These are phyloP conservation scores for Thermophis baileyi DNA, from an alignment of 2,113 vertebrate genomes.

Conservation along the genomic window DNA sequence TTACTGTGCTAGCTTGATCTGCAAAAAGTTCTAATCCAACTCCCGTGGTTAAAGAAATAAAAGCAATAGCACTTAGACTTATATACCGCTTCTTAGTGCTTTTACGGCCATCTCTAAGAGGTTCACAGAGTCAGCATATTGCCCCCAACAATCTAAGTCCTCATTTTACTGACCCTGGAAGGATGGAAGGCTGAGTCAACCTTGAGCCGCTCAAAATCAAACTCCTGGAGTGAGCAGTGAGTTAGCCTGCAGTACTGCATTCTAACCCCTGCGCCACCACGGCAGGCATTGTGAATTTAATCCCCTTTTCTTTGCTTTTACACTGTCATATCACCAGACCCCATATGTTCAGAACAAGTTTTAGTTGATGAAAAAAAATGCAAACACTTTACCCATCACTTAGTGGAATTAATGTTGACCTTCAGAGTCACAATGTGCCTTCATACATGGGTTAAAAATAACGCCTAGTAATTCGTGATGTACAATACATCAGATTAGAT, in stretches of 20 bases:
- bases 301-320: background rate
- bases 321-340: background rate
- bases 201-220: no score
- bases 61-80: background rate
- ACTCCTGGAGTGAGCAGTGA: no score
- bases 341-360: background rate
- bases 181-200: no score
- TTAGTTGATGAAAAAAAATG: background rate
- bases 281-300: background rate
- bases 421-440: background rate
- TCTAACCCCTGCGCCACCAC: no score
- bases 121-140: no score
- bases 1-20: background rate
- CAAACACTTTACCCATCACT: background rate
- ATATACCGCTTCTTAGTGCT: no score
- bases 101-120: no score
- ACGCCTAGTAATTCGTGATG: background rate
- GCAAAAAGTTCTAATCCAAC: background rate
- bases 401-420: background rate
- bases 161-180: no score
- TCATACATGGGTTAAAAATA: background rate
- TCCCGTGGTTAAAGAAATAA: background rate
- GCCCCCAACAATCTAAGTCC: no score
- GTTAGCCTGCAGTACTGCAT: no score
- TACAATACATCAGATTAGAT: background rate